A percentile compares a stretch with the other conserved stretches of the same genome.
Evolutionary conservation across 1,140 invertebrate species (phyloP).

Genomic region (Meteorus sp.): DNA sequence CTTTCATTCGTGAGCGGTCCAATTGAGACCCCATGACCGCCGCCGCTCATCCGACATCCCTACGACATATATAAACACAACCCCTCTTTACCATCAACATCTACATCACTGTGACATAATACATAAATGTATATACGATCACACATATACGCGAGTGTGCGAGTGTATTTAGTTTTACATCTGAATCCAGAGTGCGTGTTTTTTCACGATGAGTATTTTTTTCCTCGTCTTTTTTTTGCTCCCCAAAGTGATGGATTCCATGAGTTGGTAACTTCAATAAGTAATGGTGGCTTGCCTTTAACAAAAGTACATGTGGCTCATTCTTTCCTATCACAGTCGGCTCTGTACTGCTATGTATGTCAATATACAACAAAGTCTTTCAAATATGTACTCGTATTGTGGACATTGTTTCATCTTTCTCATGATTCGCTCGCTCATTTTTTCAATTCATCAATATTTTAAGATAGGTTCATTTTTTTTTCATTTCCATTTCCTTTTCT

Average conservation of each 20-base stretch:
- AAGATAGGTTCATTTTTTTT: no score
- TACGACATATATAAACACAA: conserved; percentile 31
- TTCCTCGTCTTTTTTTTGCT: no score
- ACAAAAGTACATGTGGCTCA: not conserved
- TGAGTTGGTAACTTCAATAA: conserved; percentile 27
- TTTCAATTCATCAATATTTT: no score
- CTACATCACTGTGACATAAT: not conserved
- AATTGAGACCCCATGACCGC: conserved; percentile 34
- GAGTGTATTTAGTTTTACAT: not conserved
- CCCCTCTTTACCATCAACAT: not conserved
- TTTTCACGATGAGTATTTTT: conserved; percentile 16
- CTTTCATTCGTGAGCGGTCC: conserved; percentile 41
- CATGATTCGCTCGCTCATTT: no score
- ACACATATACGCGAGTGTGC: conserved; percentile 6
- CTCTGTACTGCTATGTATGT: not conserved
- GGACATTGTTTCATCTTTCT: no score
- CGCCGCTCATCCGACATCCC: conserved; percentile 22
- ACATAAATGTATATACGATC: conserved; percentile 19
- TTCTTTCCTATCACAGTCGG: not conserved
- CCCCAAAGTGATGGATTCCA: conserved; percentile 31
- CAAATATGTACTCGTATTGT: no score
- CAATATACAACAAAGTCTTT: not conserved
- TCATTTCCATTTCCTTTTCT: no score
- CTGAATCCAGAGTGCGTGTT: conserved; percentile 23
- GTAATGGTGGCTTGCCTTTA: conserved; percentile 20